A percentile compares a stretch with the other conserved stretches of the same genome.
Conservation (phyloP, 1,140 invertebrate species). For the Ctenoplectra terminalis region DNA sequence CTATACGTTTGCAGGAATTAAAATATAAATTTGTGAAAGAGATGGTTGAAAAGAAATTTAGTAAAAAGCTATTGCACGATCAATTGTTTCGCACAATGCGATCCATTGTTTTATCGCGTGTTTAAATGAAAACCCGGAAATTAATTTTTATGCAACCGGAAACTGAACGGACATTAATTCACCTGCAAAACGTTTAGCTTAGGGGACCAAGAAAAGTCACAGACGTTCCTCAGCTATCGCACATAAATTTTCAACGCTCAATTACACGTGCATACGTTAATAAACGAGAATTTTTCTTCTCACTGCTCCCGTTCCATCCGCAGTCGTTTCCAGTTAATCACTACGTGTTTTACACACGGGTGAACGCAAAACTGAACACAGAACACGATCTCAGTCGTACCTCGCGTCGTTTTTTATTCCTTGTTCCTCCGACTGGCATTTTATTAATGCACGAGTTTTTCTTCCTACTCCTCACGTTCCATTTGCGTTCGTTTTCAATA, state of each 20-base stretch:
- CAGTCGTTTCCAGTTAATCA: constrained; percentile 2
- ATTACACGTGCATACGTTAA: neutral
- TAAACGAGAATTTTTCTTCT: neutral
- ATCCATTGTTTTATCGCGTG: too few relatives aligned
- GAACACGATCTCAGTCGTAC: neutral
- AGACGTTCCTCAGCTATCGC: neutral
- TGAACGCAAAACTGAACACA: neutral
- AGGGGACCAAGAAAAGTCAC: neutral
- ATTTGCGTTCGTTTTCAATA: neutral
- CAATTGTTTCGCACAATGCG: too few relatives aligned
- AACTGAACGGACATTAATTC: neutral
- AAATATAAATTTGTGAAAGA: too few relatives aligned
- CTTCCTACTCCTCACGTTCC: neutral
- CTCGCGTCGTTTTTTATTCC: constrained; percentile 1
- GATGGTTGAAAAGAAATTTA: too few relatives aligned
- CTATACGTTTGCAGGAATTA: too few relatives aligned
- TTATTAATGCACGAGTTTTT: neutral
- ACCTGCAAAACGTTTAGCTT: neutral
- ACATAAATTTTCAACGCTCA: neutral
- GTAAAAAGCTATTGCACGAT: too few relatives aligned
- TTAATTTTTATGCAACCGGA: neutral
- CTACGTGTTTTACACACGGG: constrained; percentile 4
- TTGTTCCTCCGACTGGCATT: neutral
- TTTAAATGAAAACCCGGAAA: too few relatives aligned
- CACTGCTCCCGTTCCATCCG: neutral